Conservation (phyloP, 2,888 invertebrate species). For the Gonocerus acuteangulatus region DNA sequence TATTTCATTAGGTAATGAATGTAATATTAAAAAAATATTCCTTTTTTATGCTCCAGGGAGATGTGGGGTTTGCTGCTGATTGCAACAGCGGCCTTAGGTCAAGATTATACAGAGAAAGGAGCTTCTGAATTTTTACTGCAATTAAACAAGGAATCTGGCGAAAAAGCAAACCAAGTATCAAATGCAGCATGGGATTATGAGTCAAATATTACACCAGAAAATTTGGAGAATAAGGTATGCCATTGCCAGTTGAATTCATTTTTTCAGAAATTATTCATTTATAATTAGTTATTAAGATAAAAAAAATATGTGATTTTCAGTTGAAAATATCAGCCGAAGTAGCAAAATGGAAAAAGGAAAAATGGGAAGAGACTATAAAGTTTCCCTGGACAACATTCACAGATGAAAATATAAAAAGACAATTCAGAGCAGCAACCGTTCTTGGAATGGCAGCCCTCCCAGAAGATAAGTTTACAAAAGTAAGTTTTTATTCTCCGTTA, state of each 20-base stretch:
- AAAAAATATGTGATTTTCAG: conserved; percentile 42
- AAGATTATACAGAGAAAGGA: conserved; percentile 44
- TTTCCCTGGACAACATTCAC: conserved; percentile 67
- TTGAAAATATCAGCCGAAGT: conserved; percentile 44
- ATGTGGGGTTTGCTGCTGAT: conserved; percentile 6
- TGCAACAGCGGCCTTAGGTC: neutral
- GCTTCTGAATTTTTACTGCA: conserved; percentile 45
- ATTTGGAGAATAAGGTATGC: conserved; percentile 51
- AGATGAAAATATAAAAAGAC: conserved; percentile 60
- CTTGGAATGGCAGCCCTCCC: conserved; percentile 66
- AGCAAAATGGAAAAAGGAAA: conserved; percentile 53
- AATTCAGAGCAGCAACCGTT: conserved; percentile 65
- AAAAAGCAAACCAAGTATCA: conserved; percentile 53
- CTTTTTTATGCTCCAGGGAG: conserved; percentile 2
- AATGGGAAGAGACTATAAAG: conserved; percentile 58
- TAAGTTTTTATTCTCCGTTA: conserved; percentile 36
- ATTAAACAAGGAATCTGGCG: conserved; percentile 54
- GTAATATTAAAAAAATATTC: no score
- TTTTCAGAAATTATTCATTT: neutral
- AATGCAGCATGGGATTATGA: conserved; percentile 66
- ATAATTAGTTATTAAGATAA: no score
- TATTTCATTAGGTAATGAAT: no score
- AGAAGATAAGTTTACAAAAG: conserved; percentile 49
- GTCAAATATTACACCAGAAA: conserved; percentile 67
- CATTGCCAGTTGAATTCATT: neutral